Evolutionary conservation across 2,797 vertebrate genomes (phyloP), one percentile per base, ranked within the genome.

Genomic region (Schizopygopsis malacanthus): DNA sequence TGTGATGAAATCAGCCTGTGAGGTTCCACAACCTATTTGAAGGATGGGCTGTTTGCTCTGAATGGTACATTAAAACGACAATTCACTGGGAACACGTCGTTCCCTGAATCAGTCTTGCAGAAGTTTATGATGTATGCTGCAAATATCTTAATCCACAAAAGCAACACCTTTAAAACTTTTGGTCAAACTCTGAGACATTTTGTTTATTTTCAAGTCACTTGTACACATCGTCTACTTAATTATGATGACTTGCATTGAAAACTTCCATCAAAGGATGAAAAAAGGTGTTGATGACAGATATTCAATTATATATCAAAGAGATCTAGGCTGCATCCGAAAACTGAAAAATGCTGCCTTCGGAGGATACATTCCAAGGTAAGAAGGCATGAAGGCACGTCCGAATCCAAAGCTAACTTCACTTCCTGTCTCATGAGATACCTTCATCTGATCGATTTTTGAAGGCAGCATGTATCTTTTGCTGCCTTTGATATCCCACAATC

Each of bases 1-100:
- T 69, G 87, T 45, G 54, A 83, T 84, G 33, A 83, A 79, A 78
- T 81, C 79, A 65, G 77, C 67, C 28, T 50, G 13, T 61, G 67
- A 79, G 50, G 67, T 69, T 72, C 20, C 59, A 81, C 50, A 73
- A 59, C 54, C 71, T 43, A 15, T 45, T 59, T 79, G 79, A 81
- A 25, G 47, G 81, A 83, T 70, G 70, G 69, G 61, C 75, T 77
- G 28, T 78, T 85, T 88, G 83, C 63, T 79, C 41, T 9, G 20
- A 69, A 80, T 52, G 70, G 73, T 63, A 69, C 80, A 79, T 59
- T 83, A 79, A 47, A 63, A 82, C 20, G 6, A 37, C 72, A 81
- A 84, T 79, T 83, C 83, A 79, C 69, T 6, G 41, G 37, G 41
- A 69, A 82, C 83, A 52, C 54, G 6, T 69, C 45, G 54, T 59